Percentiles rank a stretch among this genome's conserved stretches.
Conservation (phyloP, 2,888 invertebrate species). For the Isotomurus palustris region DNA sequence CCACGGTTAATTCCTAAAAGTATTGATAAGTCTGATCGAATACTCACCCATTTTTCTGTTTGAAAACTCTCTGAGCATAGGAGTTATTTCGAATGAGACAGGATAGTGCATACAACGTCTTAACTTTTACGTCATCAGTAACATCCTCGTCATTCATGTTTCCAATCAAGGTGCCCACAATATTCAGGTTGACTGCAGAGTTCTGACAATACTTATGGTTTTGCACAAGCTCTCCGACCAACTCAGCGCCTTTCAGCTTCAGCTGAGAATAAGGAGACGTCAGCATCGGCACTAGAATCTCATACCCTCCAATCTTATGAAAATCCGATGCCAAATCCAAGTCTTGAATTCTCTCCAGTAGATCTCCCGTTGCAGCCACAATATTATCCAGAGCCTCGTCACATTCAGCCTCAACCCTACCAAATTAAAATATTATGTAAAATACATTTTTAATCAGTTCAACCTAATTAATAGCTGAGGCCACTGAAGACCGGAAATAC, state of each 20-base stretch:
- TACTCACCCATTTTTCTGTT: too few relatives aligned
- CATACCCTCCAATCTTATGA: constrained; percentile 3
- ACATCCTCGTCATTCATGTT: background rate
- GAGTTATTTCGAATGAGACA: constrained; percentile 5
- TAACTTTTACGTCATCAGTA: background rate
- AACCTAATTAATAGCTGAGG: too few relatives aligned
- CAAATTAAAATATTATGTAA: background rate
- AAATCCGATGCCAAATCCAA: constrained; percentile 7
- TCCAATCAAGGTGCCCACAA: background rate
- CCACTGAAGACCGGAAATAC: too few relatives aligned
- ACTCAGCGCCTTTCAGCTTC: constrained; percentile 1
- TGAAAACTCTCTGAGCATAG: background rate
- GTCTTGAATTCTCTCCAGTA: background rate
- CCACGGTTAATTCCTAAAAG: too few relatives aligned
- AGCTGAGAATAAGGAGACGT: background rate
- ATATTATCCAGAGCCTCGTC: background rate
- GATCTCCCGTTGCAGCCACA: background rate
- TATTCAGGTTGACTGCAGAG: background rate
- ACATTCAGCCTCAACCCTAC: background rate
- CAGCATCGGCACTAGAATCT: background rate
- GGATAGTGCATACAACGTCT: background rate
- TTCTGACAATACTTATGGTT: constrained; percentile 2
- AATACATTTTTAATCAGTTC: background rate
- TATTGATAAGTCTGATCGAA: too few relatives aligned
- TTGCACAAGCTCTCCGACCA: constrained; percentile 5